These are phyloP conservation scores for Miniopterus natalensis DNA, from an alignment of 2,113 vertebrate genomes.

Conservation along the genomic window DNA sequence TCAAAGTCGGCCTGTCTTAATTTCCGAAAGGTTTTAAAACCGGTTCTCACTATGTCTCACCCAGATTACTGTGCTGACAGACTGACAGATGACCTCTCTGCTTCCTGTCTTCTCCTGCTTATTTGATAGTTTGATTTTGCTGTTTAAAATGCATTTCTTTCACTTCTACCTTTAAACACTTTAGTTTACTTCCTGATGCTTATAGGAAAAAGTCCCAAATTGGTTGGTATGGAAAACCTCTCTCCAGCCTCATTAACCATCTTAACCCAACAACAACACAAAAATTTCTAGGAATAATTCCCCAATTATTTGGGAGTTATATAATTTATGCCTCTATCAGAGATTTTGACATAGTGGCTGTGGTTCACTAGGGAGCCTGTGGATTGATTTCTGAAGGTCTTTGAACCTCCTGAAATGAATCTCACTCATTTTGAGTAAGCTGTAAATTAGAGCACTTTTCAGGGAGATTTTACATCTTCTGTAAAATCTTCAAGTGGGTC, in stretches of 20 bases:
- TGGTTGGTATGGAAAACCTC: background rate
- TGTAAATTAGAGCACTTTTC: background rate
- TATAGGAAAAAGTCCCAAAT: background rate
- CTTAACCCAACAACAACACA: background rate
- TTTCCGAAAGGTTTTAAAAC: background rate
- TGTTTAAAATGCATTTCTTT: background rate
- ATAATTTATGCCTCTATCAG: background rate
- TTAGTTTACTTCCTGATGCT: background rate
- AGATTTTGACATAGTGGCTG: background rate
- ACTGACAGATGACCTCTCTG: background rate
- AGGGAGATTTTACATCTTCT: background rate
- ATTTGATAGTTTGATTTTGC: background rate
- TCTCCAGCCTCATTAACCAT: background rate
- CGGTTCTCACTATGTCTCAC: background rate
- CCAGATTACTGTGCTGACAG: background rate
- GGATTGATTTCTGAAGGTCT: background rate
- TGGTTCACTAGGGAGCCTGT: background rate
- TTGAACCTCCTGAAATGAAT: background rate
- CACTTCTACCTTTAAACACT: background rate
- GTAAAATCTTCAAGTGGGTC: background rate
- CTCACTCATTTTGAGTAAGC: constrained; percentile 1
- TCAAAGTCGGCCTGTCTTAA: background rate
- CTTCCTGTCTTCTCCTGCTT: background rate
- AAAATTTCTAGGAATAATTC: background rate
- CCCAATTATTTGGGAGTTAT: background rate